phyloP scores from a whole-genome alignment of 2,113 vertebrate species.

The Semicossyphus pulcher region DNA sequence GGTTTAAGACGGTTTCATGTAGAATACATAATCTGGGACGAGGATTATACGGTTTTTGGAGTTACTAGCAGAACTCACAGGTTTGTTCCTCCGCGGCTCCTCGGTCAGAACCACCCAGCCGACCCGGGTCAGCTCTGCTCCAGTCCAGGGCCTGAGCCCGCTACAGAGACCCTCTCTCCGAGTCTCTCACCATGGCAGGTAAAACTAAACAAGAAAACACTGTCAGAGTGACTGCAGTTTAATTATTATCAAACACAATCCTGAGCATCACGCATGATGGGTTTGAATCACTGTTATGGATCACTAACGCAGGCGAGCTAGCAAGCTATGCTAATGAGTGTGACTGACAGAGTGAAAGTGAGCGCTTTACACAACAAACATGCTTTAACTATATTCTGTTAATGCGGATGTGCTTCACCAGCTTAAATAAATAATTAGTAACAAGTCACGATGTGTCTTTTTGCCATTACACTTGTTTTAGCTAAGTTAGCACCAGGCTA shows the following conservation, averaged over 20 bases:
- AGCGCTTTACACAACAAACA: neutral
- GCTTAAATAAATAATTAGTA: no score
- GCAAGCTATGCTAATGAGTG: constrained; percentile 46
- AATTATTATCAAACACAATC: no score
- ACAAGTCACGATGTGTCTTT: neutral
- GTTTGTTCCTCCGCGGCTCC: constrained; percentile 40
- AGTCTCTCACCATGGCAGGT: constrained; percentile 80
- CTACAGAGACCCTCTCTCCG: constrained; percentile 42
- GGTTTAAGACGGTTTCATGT: neutral
- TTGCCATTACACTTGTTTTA: neutral
- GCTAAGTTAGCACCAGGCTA: constrained; percentile 52
- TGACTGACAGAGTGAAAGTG: constrained; percentile 28
- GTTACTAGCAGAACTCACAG: constrained; percentile 1
- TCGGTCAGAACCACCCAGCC: constrained; percentile 62
- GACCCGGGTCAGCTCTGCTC: constrained; percentile 62
- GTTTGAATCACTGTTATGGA: constrained; percentile 18
- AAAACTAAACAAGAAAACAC: constrained; percentile 12
- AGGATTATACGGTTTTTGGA: neutral
- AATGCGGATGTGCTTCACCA: fast-evolving
- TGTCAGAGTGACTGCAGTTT: no score
- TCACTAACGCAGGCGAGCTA: constrained; percentile 46
- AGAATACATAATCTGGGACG: no score
- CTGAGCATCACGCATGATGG: neutral
- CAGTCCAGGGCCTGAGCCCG: constrained; percentile 63
- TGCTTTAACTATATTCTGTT: neutral